phyloP scores from a whole-genome alignment of 2,797 vertebrate genomes.

The Sebastes goodei region DNA sequence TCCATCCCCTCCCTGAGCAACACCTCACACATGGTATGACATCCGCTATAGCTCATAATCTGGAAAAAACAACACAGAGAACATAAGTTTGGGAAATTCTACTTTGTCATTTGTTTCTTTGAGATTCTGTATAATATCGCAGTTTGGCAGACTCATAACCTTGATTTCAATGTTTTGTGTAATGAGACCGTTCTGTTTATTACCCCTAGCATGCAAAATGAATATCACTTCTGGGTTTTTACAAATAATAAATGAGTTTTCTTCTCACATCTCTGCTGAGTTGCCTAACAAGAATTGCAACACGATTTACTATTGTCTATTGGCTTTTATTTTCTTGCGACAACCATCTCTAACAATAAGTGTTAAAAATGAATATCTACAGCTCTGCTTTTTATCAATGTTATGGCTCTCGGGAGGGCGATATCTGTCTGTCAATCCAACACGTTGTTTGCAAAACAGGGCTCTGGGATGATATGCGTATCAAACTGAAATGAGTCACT shows the following conservation, averaged over 20 bases:
- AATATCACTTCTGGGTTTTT: constrained; percentile 37
- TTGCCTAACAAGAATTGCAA: not conserved
- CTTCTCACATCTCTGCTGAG: constrained; percentile 9
- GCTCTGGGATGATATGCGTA: not conserved
- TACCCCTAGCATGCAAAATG: constrained; percentile 34
- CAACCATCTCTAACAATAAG: not conserved
- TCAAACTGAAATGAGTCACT: no score
- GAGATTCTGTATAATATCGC: not conserved
- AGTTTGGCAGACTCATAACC: constrained; percentile 7
- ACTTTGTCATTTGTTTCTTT: constrained; percentile 7
- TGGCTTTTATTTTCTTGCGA: not conserved
- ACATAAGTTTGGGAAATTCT: constrained; percentile 16
- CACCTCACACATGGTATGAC: constrained; percentile 18
- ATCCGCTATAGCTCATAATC: not conserved
- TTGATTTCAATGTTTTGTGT: constrained; percentile 11
- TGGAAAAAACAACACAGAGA: not conserved
- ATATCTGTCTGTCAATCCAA: not conserved
- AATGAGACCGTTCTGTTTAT: constrained; percentile 16
- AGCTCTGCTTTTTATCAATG: not conserved
- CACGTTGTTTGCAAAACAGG: not conserved
- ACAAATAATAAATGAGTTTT: constrained; percentile 48
- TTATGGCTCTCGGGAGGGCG: not conserved
- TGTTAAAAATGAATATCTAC: not conserved
- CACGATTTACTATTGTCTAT: not conserved
- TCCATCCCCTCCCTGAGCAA: constrained; percentile 15